Conservation (phyloP, 2,113 vertebrate species). For the Callospermophilus lateralis region DNA sequence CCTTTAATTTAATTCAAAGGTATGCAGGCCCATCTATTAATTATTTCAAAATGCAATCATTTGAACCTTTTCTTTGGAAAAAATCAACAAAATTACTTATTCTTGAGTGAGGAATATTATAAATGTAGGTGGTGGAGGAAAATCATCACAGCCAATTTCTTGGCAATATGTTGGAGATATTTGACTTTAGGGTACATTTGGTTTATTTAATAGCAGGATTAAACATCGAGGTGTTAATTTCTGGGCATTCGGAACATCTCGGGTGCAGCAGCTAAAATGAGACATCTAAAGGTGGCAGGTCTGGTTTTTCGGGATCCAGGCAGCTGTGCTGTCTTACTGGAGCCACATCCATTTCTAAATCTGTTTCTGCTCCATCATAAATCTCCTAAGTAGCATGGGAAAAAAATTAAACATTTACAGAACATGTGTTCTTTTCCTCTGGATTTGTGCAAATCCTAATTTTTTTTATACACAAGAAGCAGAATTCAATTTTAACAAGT, state of each 20-base stretch:
- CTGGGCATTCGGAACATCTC: conserved; percentile 80
- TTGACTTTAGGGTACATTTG: conserved; percentile 88
- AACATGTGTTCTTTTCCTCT: conserved; percentile 81
- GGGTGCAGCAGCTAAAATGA: conserved; percentile 63
- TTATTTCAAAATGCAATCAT: conserved; percentile 99
- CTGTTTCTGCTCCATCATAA: conserved; percentile 79
- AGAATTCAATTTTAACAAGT: conserved; percentile 91
- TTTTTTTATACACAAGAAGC: conserved; percentile 75
- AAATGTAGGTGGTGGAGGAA: no score
- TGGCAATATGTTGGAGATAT: no score
- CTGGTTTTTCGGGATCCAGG: conserved; percentile 77
- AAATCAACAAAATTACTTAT: no score
- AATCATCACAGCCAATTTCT: no score
- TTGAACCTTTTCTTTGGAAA: no score
- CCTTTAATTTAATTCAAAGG: conserved; percentile 94
- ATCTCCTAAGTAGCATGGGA: conserved; percentile 78
- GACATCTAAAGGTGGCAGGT: conserved; percentile 65
- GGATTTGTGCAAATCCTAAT: conserved; percentile 82
- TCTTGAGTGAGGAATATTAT: no score
- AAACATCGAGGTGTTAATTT: conserved; percentile 85
- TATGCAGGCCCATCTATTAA: conserved; percentile 98
- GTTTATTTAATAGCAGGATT: conserved; percentile 88
- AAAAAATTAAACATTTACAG: conserved; percentile 84
- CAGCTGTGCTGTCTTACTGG: conserved; percentile 61
- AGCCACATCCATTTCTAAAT: conserved; percentile 80